Evolutionary conservation across 2,888 invertebrate genomes (phyloP).

Genomic region (Hermodice carunculata): DNA sequence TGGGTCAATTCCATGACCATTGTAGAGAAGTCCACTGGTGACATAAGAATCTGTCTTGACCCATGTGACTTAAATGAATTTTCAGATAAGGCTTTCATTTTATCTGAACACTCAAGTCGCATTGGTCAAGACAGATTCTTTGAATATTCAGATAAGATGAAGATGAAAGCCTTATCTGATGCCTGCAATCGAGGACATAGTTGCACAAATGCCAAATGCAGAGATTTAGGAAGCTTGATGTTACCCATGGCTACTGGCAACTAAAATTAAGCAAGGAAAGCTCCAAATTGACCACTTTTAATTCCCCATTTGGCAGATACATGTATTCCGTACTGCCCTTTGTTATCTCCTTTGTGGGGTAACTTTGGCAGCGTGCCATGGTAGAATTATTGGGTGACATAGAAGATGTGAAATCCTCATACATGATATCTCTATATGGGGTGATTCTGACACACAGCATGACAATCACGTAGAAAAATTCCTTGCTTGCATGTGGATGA

Average conservation of each 20-base stretch:
- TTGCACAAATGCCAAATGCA: neutral
- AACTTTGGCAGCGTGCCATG: neutral
- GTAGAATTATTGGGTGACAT: neutral
- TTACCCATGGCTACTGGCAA: neutral
- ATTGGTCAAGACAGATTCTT: too few relatives aligned
- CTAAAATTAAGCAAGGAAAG: neutral
- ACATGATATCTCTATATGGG: neutral
- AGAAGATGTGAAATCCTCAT: neutral
- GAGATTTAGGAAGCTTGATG: neutral
- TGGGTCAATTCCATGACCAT: too few relatives aligned
- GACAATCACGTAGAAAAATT: neutral
- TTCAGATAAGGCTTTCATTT: too few relatives aligned
- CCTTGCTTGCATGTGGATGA: neutral
- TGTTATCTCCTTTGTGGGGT: neutral
- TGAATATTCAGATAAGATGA: too few relatives aligned
- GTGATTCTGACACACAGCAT: neutral
- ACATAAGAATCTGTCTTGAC: too few relatives aligned
- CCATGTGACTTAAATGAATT: neutral
- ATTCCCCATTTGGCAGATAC: too few relatives aligned
- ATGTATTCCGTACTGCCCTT: too few relatives aligned
- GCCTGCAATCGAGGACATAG: too few relatives aligned
- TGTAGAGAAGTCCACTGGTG: too few relatives aligned
- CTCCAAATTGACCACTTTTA: too few relatives aligned
- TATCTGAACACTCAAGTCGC: too few relatives aligned
- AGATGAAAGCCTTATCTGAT: neutral